Base-by-base conservation (phyloP, 2,797 vertebrate genomes). In the Myioborus miniatus region DNA sequence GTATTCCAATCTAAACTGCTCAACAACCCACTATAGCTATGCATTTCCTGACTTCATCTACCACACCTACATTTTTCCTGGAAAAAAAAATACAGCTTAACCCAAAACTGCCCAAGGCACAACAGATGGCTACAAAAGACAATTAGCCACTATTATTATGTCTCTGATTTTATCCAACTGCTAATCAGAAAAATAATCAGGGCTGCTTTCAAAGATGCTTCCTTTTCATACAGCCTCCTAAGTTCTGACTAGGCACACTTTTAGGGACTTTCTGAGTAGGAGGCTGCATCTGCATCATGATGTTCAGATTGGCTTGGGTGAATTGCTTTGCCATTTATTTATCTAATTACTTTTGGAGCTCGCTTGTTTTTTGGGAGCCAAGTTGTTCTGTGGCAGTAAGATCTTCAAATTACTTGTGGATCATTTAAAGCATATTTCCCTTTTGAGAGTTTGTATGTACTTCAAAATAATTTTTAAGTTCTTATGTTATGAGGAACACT, bases 141-240 rank as follows among this genome's bases (percentile, higher is more conserved):
- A 69, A 93, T 87, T 82, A 93, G 56, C 44, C 0, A 0, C 75
- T 82, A 63, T 74, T 89, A 70, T 39, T 46, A 46, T 16, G 22
- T 44, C 65, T 80, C 53, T 76, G 41, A 79, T 89, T 74, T 89
- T 76, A 91, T 78, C 59, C 75, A 92, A 67, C n/a, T 49, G 47
- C 43, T 89, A 77, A 89, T 67, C 85, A 87, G 74, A 84, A 91
- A 70, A 86, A 90, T 29, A 87, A 84, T 65, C 32, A 47, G 63
- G 44, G n/a, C 59, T 83, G 39, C 80, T 53, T 90, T 83, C 79
- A 94, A 59, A 18, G 59, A 80, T 26, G 53, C 50, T 83, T 81
- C 87, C 72, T 81, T 72, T 83, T 71, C 9, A 11, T 53, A 68
- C 62, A 89, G 44, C 34, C 60, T 84, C 71, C 41, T 37, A 37